Percentiles rank a stretch among this genome's conserved stretches.
These are phyloP conservation scores for Prenolepis imparis DNA, from an alignment of 2,888 invertebrate species.

Conservation along the genomic window DNA sequence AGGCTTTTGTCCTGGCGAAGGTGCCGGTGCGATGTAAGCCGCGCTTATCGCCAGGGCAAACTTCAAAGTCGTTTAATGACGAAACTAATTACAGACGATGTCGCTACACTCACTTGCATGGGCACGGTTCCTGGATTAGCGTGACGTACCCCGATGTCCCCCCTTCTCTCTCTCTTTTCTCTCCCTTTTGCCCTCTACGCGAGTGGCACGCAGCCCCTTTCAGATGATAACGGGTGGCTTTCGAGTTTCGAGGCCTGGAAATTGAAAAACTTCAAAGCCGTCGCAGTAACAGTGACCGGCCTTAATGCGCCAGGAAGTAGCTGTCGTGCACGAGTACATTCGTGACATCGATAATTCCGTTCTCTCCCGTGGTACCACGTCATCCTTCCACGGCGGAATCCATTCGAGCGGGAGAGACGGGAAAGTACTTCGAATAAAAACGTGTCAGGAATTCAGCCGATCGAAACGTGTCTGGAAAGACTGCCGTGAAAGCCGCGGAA, in stretches of 20 bases:
- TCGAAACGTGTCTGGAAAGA: constrained; percentile 50
- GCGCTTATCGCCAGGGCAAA: constrained; percentile 70
- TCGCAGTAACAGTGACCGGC: constrained; percentile 46
- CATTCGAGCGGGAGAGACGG: constrained; percentile 23
- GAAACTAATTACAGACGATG: constrained; percentile 80
- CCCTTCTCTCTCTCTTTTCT: background rate
- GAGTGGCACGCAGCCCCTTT: constrained; percentile 59
- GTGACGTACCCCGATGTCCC: constrained; percentile 69
- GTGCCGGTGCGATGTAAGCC: constrained; percentile 48
- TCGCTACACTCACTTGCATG: constrained; percentile 67
- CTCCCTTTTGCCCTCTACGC: background rate
- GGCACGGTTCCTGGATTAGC: constrained; percentile 67
- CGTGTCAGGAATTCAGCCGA: constrained; percentile 45
- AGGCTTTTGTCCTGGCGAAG: constrained; percentile 40
- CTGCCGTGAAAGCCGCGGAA: background rate
- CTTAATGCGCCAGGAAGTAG: constrained; percentile 66
- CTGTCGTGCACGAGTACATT: constrained; percentile 66
- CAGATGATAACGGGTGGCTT: constrained; percentile 68
- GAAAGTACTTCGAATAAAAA: constrained; percentile 46
- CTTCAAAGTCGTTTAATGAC: constrained; percentile 80
- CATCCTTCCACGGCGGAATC: constrained; percentile 32
- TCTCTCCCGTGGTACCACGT: constrained; percentile 16
- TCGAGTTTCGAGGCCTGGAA: constrained; percentile 70
- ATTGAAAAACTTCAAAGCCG: constrained; percentile 73
- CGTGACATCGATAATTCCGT: constrained; percentile 63